Conservation (phyloP, 2,797 vertebrate species). For the Schizothorax lantsangensis region DNA sequence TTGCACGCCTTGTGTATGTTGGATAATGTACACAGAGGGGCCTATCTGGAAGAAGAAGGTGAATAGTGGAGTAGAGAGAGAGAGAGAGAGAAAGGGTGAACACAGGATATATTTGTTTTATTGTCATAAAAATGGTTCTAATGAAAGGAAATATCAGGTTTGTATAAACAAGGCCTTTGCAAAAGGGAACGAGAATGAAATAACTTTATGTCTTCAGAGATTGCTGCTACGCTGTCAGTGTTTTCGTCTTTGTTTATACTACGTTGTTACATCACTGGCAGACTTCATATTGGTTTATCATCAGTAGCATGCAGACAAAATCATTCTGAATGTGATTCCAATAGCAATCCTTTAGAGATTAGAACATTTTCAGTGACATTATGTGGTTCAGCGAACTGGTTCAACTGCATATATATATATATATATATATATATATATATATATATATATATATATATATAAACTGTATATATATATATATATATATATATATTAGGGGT, state of each 20-base stretch:
- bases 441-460: too few relatives aligned
- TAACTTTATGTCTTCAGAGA: conserved; percentile 31
- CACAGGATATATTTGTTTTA: conserved; percentile 1
- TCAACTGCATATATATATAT: too few relatives aligned
- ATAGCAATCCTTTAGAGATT: background rate
- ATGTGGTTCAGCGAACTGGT: too few relatives aligned
- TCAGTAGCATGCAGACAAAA: conserved; percentile 44
- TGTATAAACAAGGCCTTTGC: conserved; percentile 43
- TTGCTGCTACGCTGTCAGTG: conserved; percentile 45
- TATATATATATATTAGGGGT: too few relatives aligned
- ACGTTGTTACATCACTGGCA: conserved; percentile 56
- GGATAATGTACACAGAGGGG: conserved; percentile 62
- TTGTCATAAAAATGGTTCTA: conserved; percentile 19
- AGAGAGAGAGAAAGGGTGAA: conserved; percentile 31
- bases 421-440: too few relatives aligned
- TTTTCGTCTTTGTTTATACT: conserved; percentile 67
- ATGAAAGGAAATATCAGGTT: conserved; percentile 52
- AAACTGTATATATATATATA: too few relatives aligned
- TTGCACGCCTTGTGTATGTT: conserved; percentile 51
- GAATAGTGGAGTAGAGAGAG: background rate
- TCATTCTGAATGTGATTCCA: background rate
- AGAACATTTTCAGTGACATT: background rate
- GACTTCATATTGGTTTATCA: conserved; percentile 65
- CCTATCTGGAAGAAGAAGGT: conserved; percentile 41
- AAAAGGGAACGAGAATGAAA: conserved; percentile 52